phyloP scores from a whole-genome alignment of 2,113 vertebrate species.

The Hemiprocne comata region DNA sequence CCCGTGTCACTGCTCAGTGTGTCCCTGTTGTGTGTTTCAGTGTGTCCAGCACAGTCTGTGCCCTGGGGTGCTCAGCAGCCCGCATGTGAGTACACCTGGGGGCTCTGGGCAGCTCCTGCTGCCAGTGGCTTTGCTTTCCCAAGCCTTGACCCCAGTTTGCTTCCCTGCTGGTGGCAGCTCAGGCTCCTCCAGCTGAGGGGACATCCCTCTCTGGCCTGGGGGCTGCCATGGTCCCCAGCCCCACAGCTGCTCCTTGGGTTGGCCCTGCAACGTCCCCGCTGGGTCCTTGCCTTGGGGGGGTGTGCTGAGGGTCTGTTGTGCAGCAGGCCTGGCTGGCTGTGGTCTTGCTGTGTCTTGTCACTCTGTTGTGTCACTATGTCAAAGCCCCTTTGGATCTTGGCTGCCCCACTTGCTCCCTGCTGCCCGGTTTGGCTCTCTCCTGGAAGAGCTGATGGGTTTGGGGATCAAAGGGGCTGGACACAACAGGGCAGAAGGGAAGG shows the following conservation, averaged over 20 bases:
- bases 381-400: not conserved
- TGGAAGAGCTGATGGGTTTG: not conserved
- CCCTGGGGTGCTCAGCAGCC: conserved; percentile 81
- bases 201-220: not conserved
- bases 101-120: not conserved
- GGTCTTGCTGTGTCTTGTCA: not conserved
- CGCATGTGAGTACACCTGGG: conserved; percentile 85
- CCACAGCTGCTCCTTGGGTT: not conserved
- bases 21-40: conserved; percentile 75
- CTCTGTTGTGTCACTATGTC: not conserved
- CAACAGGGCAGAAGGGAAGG: fast-evolving
- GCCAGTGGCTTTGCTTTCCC: not conserved
- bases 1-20: not conserved
- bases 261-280: fast-evolving
- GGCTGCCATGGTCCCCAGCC: not conserved
- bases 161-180: not conserved
- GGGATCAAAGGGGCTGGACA: not conserved
- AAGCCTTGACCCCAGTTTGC: not conserved
- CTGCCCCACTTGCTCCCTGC: fast-evolving
- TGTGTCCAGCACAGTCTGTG: conserved; percentile 66
- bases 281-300: not conserved
- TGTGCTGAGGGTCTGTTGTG: not conserved
- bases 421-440: fast-evolving
- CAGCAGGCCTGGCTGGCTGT: not conserved
- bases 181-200: not conserved